Percentiles rank a stretch among this genome's conserved stretches.
These are phyloP conservation scores for Hyla sarda DNA, from an alignment of 2,113 vertebrate species.

Conservation along the genomic window DNA sequence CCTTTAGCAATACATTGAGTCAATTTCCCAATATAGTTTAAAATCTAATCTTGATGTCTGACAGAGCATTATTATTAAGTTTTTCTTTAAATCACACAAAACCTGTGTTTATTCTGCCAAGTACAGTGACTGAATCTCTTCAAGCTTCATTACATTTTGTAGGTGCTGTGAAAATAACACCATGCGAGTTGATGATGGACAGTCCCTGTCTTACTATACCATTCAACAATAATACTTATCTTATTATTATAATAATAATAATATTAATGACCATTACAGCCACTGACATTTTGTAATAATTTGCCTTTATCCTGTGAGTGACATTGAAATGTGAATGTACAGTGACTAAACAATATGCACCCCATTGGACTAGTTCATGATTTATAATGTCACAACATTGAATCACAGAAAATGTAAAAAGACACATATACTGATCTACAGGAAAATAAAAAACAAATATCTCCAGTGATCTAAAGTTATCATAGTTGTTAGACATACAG, in stretches of 20 bases:
- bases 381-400: background rate
- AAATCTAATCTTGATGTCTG: background rate
- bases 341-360: background rate
- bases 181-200: background rate
- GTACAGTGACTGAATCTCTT: background rate
- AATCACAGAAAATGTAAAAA: background rate
- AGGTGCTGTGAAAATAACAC: constrained; percentile 12
- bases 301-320: background rate
- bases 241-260: background rate
- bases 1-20: background rate
- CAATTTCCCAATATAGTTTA: background rate
- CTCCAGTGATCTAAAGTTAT: no score
- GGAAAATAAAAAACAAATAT: no score
- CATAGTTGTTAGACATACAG: no score
- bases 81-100: background rate
- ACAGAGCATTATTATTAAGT: background rate
- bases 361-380: background rate
- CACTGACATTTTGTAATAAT: background rate
- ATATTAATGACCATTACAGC: background rate
- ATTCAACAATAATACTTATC: background rate
- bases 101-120: background rate
- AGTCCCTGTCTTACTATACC: background rate
- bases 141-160: background rate
- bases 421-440: no score
- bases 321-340: background rate